phyloP scores from a whole-genome alignment of 2,888 invertebrate species.

The Abscondita cerata region DNA sequence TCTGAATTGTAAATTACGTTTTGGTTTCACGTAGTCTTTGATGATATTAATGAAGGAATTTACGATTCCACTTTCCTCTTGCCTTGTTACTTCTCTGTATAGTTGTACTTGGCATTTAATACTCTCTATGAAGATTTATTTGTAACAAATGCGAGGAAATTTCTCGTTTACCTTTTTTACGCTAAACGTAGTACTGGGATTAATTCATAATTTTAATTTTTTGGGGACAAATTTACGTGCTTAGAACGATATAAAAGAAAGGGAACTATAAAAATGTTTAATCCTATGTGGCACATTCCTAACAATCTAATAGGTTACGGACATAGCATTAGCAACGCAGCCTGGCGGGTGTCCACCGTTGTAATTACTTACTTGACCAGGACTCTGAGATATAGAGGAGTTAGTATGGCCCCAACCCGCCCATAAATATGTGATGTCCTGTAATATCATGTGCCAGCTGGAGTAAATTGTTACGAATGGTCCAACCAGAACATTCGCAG shows the following conservation, averaged over 20 bases:
- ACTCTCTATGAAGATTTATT: not conserved
- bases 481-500: conserved; percentile 52
- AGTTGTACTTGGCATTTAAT: not conserved
- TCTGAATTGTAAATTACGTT: conserved; percentile 40
- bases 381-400: conserved; percentile 49
- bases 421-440: conserved; percentile 61
- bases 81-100: conserved; percentile 9
- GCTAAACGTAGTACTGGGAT: too few species aligned
- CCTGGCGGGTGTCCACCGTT: conserved; percentile 51
- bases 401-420: conserved; percentile 51
- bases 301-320: conserved; percentile 48
- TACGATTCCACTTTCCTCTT: conserved; percentile 19
- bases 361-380: conserved; percentile 57
- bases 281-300: conserved; percentile 46
- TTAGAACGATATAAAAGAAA: conserved; percentile 27
- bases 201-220: conserved; percentile 13
- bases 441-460: conserved; percentile 62
- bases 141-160: not conserved
- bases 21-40: conserved; percentile 41
- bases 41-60: conserved; percentile 39
- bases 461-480: conserved; percentile 61
- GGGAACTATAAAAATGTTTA: conserved; percentile 41
- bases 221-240: not conserved
- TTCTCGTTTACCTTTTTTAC: too few species aligned
- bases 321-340: conserved; percentile 45